Conservation (phyloP, 2,888 invertebrate species). For the Nephrotoma guestfalica region DNA sequence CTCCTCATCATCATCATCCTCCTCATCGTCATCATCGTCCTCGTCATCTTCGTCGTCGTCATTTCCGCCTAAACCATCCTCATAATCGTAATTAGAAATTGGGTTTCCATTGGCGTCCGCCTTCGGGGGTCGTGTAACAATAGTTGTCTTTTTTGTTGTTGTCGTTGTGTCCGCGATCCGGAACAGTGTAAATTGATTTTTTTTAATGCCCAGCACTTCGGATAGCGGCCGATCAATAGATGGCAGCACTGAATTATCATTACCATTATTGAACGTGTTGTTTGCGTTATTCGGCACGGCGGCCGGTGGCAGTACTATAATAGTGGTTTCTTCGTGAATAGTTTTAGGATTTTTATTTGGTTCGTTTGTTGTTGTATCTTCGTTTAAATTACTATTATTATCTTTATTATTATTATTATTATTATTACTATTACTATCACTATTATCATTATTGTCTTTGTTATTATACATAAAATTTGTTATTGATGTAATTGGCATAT, state of each 20-base stretch:
- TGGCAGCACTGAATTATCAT: conserved; percentile 28
- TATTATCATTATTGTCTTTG: conserved; percentile 15
- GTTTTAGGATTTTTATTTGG: not conserved
- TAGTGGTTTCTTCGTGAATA: not conserved
- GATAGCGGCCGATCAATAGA: conserved; percentile 32
- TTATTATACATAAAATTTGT: conserved; percentile 23
- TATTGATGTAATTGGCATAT: conserved; percentile 32
- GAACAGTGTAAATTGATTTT: conserved; percentile 32
- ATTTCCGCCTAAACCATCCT: conserved; percentile 21
- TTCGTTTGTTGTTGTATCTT: conserved; percentile 13
- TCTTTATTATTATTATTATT: conserved; percentile 14
- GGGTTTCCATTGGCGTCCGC: conserved; percentile 17
- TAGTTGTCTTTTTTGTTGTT: conserved; percentile 15
- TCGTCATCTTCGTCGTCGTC: conserved; percentile 26
- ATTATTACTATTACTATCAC: conserved; percentile 11
- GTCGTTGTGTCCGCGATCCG: conserved; percentile 24
- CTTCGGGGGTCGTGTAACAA: not conserved
- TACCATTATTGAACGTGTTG: conserved; percentile 2
- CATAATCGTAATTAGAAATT: conserved; percentile 27
- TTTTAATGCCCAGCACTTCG: conserved; percentile 32
- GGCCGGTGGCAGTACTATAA: not conserved
- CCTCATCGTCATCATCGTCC: not conserved
- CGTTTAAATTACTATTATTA: conserved; percentile 16
- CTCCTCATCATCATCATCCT: conserved; percentile 6
- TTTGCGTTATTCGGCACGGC: not conserved